Conservation (phyloP, 2,888 invertebrate species). For the Drosophila melanosoma region DNA sequence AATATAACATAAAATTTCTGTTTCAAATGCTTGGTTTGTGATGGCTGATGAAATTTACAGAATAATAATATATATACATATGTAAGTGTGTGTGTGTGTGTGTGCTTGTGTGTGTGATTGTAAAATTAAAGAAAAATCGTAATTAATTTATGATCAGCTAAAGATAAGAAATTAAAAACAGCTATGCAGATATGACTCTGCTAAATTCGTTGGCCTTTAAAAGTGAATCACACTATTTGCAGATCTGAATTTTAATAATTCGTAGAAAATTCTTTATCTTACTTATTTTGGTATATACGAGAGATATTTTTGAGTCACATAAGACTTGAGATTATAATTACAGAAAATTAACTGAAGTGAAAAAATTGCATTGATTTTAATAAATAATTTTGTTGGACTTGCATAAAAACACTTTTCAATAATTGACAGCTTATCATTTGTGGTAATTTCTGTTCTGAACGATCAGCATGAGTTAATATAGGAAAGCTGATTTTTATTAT, state of each 20-base stretch:
- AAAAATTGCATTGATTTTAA: background rate
- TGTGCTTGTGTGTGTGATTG: constrained; percentile 15
- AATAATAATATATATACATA: background rate
- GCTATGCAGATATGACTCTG: background rate
- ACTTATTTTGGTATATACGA: constrained; percentile 5
- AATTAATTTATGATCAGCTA: constrained; percentile 32
- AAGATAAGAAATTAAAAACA: constrained; percentile 30
- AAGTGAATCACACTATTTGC: constrained; percentile 27
- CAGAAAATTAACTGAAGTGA: background rate
- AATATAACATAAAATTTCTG: constrained; percentile 12
- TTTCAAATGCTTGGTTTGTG: constrained; percentile 17
- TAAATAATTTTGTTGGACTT: background rate
- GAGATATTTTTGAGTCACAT: background rate
- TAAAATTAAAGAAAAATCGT: constrained; percentile 36
- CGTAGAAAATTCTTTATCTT: constrained; percentile 19
- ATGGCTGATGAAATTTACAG: constrained; percentile 40
- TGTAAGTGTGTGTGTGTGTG: background rate
- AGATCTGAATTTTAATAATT: constrained; percentile 7
- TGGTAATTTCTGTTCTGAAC: background rate
- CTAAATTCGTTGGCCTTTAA: background rate
- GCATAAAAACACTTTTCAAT: background rate
- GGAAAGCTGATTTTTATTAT: background rate
- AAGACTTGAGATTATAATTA: too few relatives aligned
- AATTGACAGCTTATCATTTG: background rate
- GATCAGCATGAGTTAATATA: background rate